Base-by-base conservation (phyloP, 2,888 invertebrate genomes). In the Seira sanloemensis region DNA sequence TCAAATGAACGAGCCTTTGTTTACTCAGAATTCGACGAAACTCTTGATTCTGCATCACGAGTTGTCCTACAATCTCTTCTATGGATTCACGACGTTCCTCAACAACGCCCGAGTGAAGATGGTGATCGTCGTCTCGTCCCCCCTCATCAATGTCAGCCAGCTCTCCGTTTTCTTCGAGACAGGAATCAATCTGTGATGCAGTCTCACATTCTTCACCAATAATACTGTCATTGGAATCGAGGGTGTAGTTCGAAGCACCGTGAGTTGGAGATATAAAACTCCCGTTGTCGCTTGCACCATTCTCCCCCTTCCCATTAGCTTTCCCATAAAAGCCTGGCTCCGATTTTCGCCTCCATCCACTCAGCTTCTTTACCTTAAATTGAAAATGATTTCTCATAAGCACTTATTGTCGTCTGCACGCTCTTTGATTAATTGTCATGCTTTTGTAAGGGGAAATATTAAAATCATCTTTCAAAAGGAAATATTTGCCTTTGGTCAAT, bases 61-160 rank as follows among this genome's bases (percentile, higher is more conserved):
- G 92, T 90, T 96, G 96, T 0, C 96, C 94, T 72, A 97, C 96
- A 69, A 97, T 94, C 91, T 96, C 93, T 91, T 95, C 95, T 24
- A 89, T 84, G 69, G 88, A 88, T 72, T 89, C 89, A 37, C 89
- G 23, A 19, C 89, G 67, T 62, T 89, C 89, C 75, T 89, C 89
- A 16, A 74, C 77, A 19, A 66, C 54, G 5, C 23, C 37, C 65
- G 50, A 50, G 9, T 62, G 73, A 58, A 18, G 54, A 65, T 65
- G 19, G 19, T 69, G 25, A n/a, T 68, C 67, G 21, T 72, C 74
- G 21, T 80, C 77, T 27, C 69, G 80, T 62, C 74, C 87, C 50
- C 78, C 82, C 71, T 86, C 86, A 73, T 86, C 86, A 77, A 83
- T 84, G 73, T 86, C 86, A 71, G 86, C 86, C 73, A 88, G 79